These are phyloP conservation scores for Boleophthalmus pectinirostris DNA, from an alignment of 2,113 vertebrate genomes.

Conservation along the genomic window DNA sequence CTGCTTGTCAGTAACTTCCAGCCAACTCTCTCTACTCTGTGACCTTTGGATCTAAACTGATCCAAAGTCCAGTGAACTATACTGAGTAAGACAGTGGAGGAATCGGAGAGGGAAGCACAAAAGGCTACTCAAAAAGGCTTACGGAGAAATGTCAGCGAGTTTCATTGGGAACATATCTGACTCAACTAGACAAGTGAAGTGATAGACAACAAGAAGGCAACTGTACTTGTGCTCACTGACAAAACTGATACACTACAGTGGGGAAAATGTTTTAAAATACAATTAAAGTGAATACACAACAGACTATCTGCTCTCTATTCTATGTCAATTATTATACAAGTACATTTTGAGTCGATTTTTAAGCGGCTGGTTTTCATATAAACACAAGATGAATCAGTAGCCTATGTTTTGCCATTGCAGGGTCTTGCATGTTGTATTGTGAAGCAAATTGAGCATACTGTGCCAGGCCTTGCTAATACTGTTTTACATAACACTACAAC, in stretches of 20 bases:
- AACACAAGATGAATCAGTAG: background rate
- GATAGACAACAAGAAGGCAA: slow-evolving; percentile 32
- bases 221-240: slow-evolving; percentile 8
- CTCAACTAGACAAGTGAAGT: slow-evolving; percentile 37
- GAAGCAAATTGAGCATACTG: background rate
- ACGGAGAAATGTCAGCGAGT: slow-evolving; percentile 23
- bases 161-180: slow-evolving; percentile 39
- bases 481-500: slow-evolving; percentile 31
- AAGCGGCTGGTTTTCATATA: background rate
- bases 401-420: background rate
- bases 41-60: slow-evolving; percentile 60
- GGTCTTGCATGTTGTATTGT: background rate
- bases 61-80: slow-evolving; percentile 65
- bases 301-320: too few relatives aligned
- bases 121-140: slow-evolving; percentile 29
- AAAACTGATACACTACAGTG: background rate
- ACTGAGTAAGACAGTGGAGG: slow-evolving; percentile 55
- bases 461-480: slow-evolving; percentile 5
- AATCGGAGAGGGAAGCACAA: slow-evolving; percentile 42
- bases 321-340: background rate
- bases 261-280: background rate
- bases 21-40: slow-evolving; percentile 51
- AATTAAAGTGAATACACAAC: background rate
- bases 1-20: slow-evolving; percentile 44
- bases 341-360: background rate